These are phyloP conservation scores for Buceros bicornis DNA, from an alignment of 2,797 vertebrate genomes.

Conservation along the genomic window DNA sequence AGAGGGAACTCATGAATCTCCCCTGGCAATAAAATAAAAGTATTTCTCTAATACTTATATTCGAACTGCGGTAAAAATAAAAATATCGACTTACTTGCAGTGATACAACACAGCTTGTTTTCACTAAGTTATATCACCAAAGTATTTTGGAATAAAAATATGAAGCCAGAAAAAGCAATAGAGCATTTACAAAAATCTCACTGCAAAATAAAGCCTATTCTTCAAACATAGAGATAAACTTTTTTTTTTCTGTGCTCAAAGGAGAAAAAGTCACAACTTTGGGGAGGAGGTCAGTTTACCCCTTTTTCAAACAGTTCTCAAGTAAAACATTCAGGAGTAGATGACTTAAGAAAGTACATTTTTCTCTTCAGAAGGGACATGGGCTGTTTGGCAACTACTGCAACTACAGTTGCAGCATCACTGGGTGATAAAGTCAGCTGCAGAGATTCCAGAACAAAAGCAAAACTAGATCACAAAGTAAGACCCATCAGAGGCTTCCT, in stretches of 20 bases:
- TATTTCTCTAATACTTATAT: not conserved
- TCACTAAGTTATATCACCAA: not conserved
- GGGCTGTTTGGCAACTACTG: not conserved
- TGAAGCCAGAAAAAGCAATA: not conserved
- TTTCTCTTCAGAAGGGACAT: not conserved
- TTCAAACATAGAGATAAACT: not conserved
- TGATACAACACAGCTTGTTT: not conserved
- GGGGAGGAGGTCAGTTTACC: not conserved
- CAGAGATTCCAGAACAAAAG: not conserved
- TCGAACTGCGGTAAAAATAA: not conserved
- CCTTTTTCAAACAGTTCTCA: not conserved
- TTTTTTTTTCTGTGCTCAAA: not conserved
- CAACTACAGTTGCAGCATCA: too few relatives aligned
- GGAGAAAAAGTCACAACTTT: not conserved
- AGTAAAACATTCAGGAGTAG: not conserved
- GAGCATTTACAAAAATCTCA: not conserved
- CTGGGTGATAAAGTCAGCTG: not conserved
- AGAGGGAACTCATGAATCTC: not conserved
- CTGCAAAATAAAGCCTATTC: not conserved
- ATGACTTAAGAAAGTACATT: not conserved
- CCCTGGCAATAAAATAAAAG: not conserved
- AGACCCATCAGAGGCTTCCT: rapidly evolving
- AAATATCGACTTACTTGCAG: not conserved
- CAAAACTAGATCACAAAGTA: not conserved
- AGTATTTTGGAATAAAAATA: not conserved